Base-by-base conservation (phyloP, 2,113 vertebrate species). In the Megaptera novaeangliae region DNA sequence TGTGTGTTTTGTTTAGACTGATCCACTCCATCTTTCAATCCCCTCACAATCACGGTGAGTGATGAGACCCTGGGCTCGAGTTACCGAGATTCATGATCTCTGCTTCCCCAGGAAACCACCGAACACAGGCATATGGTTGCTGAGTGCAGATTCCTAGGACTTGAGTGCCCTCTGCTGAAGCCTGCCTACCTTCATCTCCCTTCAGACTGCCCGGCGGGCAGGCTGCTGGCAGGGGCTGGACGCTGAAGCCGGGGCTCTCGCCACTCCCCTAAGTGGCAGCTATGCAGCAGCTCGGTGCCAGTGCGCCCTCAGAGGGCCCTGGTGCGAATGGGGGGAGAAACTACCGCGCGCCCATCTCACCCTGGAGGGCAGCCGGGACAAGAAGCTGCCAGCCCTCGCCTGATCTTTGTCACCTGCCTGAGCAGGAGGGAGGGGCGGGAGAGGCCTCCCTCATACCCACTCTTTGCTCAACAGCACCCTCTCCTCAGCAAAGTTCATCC, bases 161-260 rank as follows among this genome's bases (percentile, higher is more conserved):
- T 98, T 98, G 99, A 99, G 99, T 99, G 99, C 99, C 99, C 99
- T 99, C 99, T 99, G 98, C 99, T 95, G 99, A 99, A 99, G 99
- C 98, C 97, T 98, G 98, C 98, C 96, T 98, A 96, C 98, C 97
- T 94, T 91, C 97, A 94, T 92, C 61, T 98, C 98, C 99, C 99
- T 98, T 97, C 49, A 3, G 82, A 55, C 11, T 59, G 92, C 46
- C 97, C 77, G 9, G 83, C 66, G 8, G 13, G 55, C 93, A 36
- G 88, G 39, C 95, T 94, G 96, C 66, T 31, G 95, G 96, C 2
- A 25, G 34, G 0, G 12, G 44, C 89, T 36, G 92, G 69, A 85
- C 1, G 1, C 94, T 20, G 41, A 7, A 63, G 57, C 46, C 36
- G 0, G 34, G 61, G 9, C 71, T 74, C 49, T 1, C 5, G 66